These are phyloP conservation scores for Idaea biselata DNA, from an alignment of 2,888 invertebrate species.

Conservation along the genomic window DNA sequence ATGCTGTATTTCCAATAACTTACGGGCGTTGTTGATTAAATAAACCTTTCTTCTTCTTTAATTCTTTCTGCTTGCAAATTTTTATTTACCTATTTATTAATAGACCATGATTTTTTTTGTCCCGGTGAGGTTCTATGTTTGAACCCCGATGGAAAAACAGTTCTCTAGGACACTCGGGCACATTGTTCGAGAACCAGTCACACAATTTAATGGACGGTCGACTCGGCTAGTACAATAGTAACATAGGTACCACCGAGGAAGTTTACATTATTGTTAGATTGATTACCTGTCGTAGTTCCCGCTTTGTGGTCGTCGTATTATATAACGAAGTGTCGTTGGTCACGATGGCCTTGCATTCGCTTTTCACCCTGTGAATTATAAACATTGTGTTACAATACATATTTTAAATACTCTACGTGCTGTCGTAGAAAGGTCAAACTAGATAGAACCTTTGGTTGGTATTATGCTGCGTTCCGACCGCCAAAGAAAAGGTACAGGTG, in stretches of 20 bases:
- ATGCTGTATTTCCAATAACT: no score
- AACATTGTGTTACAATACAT: slow-evolving; percentile 25
- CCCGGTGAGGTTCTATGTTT: no score
- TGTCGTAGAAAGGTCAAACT: neutral
- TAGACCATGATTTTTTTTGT: no score
- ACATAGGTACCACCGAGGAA: slow-evolving; percentile 8
- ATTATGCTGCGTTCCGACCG: no score
- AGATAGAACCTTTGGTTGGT: neutral
- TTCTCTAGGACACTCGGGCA: neutral
- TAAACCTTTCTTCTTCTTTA: no score
- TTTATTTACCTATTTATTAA: no score
- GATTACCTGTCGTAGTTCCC: slow-evolving; percentile 61
- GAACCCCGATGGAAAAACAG: neutral
- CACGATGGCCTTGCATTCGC: slow-evolving; percentile 72
- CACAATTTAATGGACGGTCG: neutral
- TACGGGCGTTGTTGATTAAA: no score
- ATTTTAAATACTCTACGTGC: slow-evolving; percentile 4
- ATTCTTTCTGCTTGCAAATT: no score
- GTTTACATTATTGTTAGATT: slow-evolving; percentile 12
- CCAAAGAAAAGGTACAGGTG: no score
- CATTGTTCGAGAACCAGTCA: neutral
- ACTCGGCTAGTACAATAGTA: neutral
- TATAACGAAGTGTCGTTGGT: slow-evolving; percentile 59
- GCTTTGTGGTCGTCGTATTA: slow-evolving; percentile 54
- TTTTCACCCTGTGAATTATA: slow-evolving; percentile 65